A percentile compares a stretch with the other conserved stretches of the same genome.
phyloP scores from a whole-genome alignment of 2,797 vertebrate genomes.

The Tiaroga cobitis region DNA sequence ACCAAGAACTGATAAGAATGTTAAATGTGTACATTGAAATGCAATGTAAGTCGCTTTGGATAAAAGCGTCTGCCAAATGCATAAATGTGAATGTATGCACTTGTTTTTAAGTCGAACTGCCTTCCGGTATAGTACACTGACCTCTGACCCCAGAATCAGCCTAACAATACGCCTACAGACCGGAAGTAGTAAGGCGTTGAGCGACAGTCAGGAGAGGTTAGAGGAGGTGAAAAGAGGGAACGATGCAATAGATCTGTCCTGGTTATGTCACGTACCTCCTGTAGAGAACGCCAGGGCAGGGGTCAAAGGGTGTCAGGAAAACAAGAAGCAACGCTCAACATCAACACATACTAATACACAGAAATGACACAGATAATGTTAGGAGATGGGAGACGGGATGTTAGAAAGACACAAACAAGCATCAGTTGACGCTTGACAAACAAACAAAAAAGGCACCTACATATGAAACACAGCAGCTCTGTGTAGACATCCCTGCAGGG shows the following conservation, averaged over 20 bases:
- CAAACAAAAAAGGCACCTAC: neutral
- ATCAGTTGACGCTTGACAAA: neutral
- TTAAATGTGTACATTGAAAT: no score
- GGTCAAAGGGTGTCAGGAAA: constrained; percentile 84
- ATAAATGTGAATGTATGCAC: no score
- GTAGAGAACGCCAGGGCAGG: constrained; percentile 81
- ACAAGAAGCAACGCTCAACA: constrained; percentile 88
- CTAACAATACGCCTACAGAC: neutral
- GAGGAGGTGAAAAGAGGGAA: constrained; percentile 59
- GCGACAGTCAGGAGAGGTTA: constrained; percentile 16
- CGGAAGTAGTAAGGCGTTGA: constrained; percentile 53
- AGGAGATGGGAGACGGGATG: constrained; percentile 23
- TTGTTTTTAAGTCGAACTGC: no score
- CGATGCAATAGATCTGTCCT: constrained; percentile 61
- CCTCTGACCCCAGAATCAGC: constrained; percentile 38
- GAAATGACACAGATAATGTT: constrained; percentile 46
- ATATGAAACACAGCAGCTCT: neutral
- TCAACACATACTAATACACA: constrained; percentile 75
- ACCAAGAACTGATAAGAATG: no score
- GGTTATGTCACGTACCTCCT: constrained; percentile 82
- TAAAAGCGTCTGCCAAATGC: no score
- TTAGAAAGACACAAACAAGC: constrained; percentile 63
- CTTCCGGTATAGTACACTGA: constrained; percentile 7
- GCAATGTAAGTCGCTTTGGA: no score
- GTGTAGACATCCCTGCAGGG: neutral